Percentiles rank a stretch among this genome's conserved stretches.
These are phyloP conservation scores for Sebastolobus altivelis DNA, from an alignment of 2,797 vertebrate species.

Conservation along the genomic window DNA sequence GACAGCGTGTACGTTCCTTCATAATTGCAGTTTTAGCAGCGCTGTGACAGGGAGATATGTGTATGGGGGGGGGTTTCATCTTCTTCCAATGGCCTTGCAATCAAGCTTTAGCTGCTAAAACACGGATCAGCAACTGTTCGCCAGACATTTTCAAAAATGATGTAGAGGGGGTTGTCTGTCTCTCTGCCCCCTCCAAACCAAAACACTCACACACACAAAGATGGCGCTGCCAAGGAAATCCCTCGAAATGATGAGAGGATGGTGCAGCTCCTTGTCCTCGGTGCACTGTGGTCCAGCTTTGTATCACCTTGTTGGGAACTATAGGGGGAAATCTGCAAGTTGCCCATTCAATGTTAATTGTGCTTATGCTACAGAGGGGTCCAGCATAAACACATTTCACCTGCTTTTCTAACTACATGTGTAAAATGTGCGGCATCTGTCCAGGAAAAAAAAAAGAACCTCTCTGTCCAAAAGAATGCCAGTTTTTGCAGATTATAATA, in stretches of 20 bases:
- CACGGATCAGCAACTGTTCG: slow-evolving; percentile 59
- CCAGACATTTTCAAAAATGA: slow-evolving; percentile 58
- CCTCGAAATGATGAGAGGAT: slow-evolving; percentile 16
- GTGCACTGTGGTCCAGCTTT: slow-evolving; percentile 16
- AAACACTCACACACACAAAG: slow-evolving; percentile 21
- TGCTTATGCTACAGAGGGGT: slow-evolving; percentile 26
- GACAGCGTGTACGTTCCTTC: slow-evolving; percentile 72
- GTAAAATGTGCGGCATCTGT: slow-evolving; percentile 39
- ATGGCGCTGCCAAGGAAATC: slow-evolving; percentile 29
- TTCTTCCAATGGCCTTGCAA: slow-evolving; percentile 54
- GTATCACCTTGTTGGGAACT: slow-evolving; percentile 35
- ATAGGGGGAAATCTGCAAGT: slow-evolving; percentile 38
- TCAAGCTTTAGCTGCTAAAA: slow-evolving; percentile 66
- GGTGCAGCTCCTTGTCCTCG: slow-evolving; percentile 20
- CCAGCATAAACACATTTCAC: slow-evolving; percentile 33
- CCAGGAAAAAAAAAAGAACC: slow-evolving; percentile 9
- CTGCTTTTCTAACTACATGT: slow-evolving; percentile 41
- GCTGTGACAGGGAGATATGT: slow-evolving; percentile 67
- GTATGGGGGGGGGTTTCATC: slow-evolving; percentile 67
- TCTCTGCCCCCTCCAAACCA: slow-evolving; percentile 27
- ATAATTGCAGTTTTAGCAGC: slow-evolving; percentile 74
- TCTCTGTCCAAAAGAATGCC: slow-evolving; percentile 7
- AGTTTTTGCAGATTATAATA: neutral
- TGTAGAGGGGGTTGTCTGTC: slow-evolving; percentile 36
- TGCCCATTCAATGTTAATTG: slow-evolving; percentile 53